Evolutionary conservation across 2,888 invertebrate species (phyloP), one percentile per base, ranked within the genome.

Genomic region (Beris chalybata): DNA sequence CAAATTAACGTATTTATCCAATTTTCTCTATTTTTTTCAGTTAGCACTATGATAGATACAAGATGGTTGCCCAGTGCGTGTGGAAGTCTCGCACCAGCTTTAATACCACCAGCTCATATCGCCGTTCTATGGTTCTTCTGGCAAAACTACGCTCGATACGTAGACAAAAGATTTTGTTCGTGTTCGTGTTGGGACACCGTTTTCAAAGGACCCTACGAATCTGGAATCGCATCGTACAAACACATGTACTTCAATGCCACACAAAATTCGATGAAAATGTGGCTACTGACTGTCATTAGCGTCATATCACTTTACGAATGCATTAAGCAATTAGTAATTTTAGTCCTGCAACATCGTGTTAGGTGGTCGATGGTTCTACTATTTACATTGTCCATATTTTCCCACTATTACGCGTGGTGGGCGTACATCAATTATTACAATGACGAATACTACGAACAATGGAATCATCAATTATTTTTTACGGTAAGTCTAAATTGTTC

Each of bases 181-280:
- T 89, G 89, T 77, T 87, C 87, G 11, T 90, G 90, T 76, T 90
- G 90, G 88, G 90, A 90, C 74, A 90, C 89, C 0, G 86, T 90
- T 6, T 89, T 89, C 74, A 89, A 89, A 84, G 89, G 88, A 12
- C 85, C 87, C 11, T 89, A 89, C 74, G 88, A 89, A 76, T 85
- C 86, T 31, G 88, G 88, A n/a, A 82, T 88, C 69, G 86, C 87
- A 48, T 84, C 86, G 29, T 89, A 87, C 74, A 89, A 89, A 74
- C 88, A 89, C 75, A 84, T 89, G 79, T 89, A 89, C 77, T 88
- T 88, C 77, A 89, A 89, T 77, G 86, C 86, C 52, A 87, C 88
- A 12, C 78, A 81, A 52, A 88, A 88, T 71, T 84, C 85, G 32
- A 79, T 86, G 70, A 88, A 88, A 81, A 89, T 89, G 77, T 89